These are phyloP conservation scores for Opisthocomus hoazin DNA, from an alignment of 2,113 vertebrate species.

Conservation along the genomic window DNA sequence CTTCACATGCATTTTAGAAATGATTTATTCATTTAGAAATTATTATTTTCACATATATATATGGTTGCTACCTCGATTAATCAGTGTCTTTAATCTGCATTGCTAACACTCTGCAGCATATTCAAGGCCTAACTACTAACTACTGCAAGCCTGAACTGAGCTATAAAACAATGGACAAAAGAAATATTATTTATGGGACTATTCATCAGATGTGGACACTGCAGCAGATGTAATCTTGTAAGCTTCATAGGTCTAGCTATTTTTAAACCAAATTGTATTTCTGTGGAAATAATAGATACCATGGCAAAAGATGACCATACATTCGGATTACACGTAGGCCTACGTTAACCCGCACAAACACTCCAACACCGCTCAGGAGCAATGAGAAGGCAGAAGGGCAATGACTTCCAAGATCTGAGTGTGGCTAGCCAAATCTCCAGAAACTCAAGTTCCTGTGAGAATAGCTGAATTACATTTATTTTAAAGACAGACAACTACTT, in stretches of 20 bases:
- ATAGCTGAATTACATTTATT: background rate
- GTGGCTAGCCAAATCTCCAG: background rate
- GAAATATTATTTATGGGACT: slow-evolving; percentile 54
- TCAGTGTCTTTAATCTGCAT: slow-evolving; percentile 26
- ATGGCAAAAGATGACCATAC: slow-evolving; percentile 1
- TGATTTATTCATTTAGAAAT: background rate
- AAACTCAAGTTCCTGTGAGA: background rate
- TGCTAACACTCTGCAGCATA: slow-evolving; percentile 32
- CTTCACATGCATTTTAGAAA: background rate
- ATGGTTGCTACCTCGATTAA: background rate
- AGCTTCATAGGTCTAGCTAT: slow-evolving; percentile 35
- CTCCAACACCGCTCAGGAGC: slow-evolving; percentile 1
- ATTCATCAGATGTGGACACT: slow-evolving; percentile 45
- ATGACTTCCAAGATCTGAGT: background rate
- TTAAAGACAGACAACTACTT: background rate
- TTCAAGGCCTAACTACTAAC: slow-evolving; percentile 44
- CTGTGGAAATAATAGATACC: slow-evolving; percentile 55
- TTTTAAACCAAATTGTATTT: slow-evolving; percentile 65
- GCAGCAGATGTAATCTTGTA: slow-evolving; percentile 50
- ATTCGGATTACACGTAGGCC: slow-evolving; percentile 52
- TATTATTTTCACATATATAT: too few species aligned
- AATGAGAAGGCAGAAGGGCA: background rate
- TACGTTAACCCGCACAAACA: slow-evolving; percentile 48
- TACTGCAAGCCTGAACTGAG: slow-evolving; percentile 25
- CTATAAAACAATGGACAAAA: slow-evolving; percentile 39